Percentiles rank a stretch among this genome's conserved stretches.
phyloP scores from a whole-genome alignment of 2,113 vertebrate genomes.

The Phasianus colchicus region DNA sequence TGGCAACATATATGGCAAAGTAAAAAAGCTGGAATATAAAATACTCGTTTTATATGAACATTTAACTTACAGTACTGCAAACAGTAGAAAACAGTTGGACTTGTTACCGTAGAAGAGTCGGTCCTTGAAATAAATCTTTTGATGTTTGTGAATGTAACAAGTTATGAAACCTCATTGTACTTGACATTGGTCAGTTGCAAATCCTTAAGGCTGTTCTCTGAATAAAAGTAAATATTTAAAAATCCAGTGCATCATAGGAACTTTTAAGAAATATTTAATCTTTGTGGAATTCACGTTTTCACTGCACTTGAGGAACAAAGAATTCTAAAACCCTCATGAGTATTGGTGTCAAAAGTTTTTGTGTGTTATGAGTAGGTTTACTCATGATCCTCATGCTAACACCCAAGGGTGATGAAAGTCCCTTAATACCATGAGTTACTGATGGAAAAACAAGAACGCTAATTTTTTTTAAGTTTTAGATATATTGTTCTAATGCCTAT shows the following conservation, averaged over 20 bases:
- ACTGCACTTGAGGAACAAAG: background rate
- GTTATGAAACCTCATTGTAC: constrained; percentile 49
- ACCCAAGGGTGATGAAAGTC: background rate
- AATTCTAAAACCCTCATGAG: background rate
- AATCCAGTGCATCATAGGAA: background rate
- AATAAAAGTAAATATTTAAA: constrained; percentile 33
- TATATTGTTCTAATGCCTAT: background rate
- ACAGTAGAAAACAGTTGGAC: background rate
- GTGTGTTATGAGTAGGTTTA: background rate
- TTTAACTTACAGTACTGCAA: background rate
- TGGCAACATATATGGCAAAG: background rate
- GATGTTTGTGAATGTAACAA: background rate
- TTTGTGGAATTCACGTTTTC: background rate
- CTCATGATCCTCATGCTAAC: background rate
- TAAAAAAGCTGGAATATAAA: background rate
- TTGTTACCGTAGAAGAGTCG: background rate
- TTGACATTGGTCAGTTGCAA: background rate
- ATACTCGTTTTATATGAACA: background rate
- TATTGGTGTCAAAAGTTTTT: background rate
- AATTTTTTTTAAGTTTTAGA: background rate
- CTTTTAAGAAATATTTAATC: background rate
- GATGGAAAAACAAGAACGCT: background rate
- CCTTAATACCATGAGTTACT: background rate
- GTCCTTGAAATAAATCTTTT: background rate
- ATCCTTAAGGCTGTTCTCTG: background rate